Conservation (phyloP, 2,888 invertebrate species). For the Meteorus colon region DNA sequence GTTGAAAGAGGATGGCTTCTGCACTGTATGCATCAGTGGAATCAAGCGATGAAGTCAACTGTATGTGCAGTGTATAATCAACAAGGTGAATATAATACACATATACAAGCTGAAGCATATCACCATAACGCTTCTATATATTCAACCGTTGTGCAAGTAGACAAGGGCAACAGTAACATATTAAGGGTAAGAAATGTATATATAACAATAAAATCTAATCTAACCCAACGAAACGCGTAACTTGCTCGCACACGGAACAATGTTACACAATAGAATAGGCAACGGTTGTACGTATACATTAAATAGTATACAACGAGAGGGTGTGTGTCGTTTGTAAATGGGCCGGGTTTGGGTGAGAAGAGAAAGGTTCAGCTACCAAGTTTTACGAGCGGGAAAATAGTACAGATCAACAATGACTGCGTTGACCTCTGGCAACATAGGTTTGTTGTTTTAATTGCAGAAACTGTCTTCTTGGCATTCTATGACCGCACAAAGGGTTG, state of each 20-base stretch:
- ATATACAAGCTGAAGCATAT: not conserved
- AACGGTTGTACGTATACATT: not conserved
- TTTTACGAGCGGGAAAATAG: not conserved
- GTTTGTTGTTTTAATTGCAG: not conserved
- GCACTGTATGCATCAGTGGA: not conserved
- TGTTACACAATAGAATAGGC: constrained; percentile 54
- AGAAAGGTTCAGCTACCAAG: not conserved
- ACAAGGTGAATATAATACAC: not conserved
- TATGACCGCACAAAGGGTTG: too few relatives aligned
- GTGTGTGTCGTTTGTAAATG: constrained; percentile 14
- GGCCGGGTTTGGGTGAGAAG: not conserved
- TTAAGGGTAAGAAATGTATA: constrained; percentile 31
- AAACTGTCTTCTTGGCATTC: too few relatives aligned
- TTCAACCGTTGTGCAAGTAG: not conserved
- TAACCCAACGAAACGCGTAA: constrained; percentile 55
- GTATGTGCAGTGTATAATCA: not conserved
- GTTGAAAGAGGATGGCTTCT: not conserved
- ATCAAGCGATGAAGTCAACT: not conserved
- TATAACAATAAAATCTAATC: constrained; percentile 59
- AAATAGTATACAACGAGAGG: constrained; percentile 41
- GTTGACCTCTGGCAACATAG: not conserved
- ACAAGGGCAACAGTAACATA: constrained; percentile 39
- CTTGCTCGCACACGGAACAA: constrained; percentile 54
- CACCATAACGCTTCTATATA: not conserved
- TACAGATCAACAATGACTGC: not conserved